These are phyloP conservation scores for Cancer borealis DNA, from an alignment of 2,888 invertebrate species.

Conservation along the genomic window DNA sequence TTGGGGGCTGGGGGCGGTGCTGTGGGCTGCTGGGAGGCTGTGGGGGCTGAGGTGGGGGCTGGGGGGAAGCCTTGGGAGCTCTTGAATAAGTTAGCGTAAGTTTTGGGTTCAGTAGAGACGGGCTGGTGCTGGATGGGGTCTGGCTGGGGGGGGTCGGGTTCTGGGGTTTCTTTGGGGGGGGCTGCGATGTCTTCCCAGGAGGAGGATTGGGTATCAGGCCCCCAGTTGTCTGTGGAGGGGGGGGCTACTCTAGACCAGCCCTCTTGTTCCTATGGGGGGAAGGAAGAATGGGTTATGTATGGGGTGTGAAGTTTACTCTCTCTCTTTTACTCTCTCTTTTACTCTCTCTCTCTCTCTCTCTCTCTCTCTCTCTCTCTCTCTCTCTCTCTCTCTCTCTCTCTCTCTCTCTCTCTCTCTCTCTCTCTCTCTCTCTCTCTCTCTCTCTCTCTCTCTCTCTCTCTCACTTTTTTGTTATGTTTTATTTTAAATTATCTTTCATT, in stretches of 20 bases:
- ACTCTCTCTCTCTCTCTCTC: too few species aligned
- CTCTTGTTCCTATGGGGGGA: neutral
- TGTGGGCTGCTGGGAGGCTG: slow-evolving; percentile 37
- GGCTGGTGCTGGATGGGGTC: slow-evolving; percentile 79
- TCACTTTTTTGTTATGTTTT: too few species aligned
- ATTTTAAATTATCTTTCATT: neutral
- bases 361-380: too few species aligned
- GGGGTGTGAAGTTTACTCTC: too few species aligned
- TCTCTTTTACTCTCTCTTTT: too few species aligned
- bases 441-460: too few species aligned
- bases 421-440: too few species aligned
- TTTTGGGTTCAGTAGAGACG: slow-evolving; percentile 88
- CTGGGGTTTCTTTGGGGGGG: slow-evolving; percentile 78
- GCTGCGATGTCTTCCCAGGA: slow-evolving; percentile 73
- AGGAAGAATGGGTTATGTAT: neutral
- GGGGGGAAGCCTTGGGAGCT: slow-evolving; percentile 80
- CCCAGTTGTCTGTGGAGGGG: slow-evolving; percentile 58
- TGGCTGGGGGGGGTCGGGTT: slow-evolving; percentile 80
- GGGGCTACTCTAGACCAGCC: neutral
- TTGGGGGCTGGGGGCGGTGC: slow-evolving; percentile 45
- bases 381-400: too few species aligned
- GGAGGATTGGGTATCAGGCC: slow-evolving; percentile 57
- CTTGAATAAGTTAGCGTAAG: slow-evolving; percentile 92
- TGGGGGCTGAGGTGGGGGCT: slow-evolving; percentile 78
- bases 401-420: too few species aligned